Evolutionary conservation across 2,797 vertebrate species (phyloP).

Genomic region (Chiloscyllium punctatum): DNA sequence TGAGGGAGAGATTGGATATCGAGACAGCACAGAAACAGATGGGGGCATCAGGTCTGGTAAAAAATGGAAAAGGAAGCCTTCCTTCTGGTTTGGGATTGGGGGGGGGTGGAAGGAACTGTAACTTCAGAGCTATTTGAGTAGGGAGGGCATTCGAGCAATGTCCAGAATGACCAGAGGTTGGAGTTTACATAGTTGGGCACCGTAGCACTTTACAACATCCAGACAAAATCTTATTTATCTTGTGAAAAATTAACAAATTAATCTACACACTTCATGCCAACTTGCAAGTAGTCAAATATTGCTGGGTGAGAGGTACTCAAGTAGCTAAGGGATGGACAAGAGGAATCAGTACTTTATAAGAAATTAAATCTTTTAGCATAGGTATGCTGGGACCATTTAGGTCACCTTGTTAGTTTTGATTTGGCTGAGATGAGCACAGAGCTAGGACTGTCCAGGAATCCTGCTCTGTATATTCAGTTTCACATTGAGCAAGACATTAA

Average conservation of each 20-base stretch:
- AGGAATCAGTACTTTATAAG: background rate
- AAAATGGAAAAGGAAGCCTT: background rate
- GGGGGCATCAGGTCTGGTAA: background rate
- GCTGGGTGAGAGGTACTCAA: background rate
- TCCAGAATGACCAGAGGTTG: background rate
- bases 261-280: background rate
- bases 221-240: background rate
- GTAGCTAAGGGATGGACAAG: background rate
- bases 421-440: background rate
- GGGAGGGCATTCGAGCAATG: background rate
- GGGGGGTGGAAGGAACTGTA: background rate
- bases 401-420: background rate
- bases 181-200: background rate
- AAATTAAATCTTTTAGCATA: background rate
- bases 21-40: background rate
- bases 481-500: background rate
- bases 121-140: background rate
- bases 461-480: background rate
- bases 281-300: background rate
- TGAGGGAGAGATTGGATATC: background rate
- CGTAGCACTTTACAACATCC: background rate
- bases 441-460: background rate
- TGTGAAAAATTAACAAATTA: background rate
- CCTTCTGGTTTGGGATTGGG: background rate
- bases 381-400: background rate